phyloP scores from a whole-genome alignment of 1,140 invertebrate species.

The Heliconius nattereri region DNA sequence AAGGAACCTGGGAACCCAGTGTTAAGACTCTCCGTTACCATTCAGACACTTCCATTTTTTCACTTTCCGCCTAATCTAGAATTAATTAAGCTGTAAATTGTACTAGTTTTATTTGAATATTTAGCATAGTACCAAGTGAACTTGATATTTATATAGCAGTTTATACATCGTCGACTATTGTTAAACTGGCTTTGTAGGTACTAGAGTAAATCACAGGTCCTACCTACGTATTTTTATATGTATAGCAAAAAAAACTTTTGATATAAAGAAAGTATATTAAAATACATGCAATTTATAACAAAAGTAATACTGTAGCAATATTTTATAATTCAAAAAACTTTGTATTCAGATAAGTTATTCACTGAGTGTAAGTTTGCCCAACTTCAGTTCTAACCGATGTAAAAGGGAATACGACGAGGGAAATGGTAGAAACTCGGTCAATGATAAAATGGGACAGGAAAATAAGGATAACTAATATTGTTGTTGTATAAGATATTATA shows the following conservation, averaged over 20 bases:
- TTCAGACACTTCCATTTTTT: too few relatives aligned
- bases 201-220: too few relatives aligned
- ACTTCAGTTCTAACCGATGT: background rate
- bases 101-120: too few relatives aligned
- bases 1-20: too few relatives aligned
- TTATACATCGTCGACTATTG: background rate
- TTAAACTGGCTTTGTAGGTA: background rate
- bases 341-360: slow-evolving; percentile 5
- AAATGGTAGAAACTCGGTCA: slow-evolving; percentile 31
- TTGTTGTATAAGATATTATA: slow-evolving; percentile 36
- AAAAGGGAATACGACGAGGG: background rate
- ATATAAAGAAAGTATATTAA: background rate
- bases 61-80: too few relatives aligned
- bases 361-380: background rate
- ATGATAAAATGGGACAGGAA: slow-evolving; percentile 24
- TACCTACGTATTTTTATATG: background rate
- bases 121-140: background rate
- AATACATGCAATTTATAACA: background rate
- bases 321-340: slow-evolving; percentile 3
- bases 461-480: slow-evolving; percentile 33
- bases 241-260: background rate
- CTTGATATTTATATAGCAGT: background rate
- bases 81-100: too few relatives aligned
- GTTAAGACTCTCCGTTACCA: too few relatives aligned
- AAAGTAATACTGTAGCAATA: background rate